Base-by-base conservation (phyloP, 2,797 vertebrate genomes). In the Sphenopsis melanotis region DNA sequence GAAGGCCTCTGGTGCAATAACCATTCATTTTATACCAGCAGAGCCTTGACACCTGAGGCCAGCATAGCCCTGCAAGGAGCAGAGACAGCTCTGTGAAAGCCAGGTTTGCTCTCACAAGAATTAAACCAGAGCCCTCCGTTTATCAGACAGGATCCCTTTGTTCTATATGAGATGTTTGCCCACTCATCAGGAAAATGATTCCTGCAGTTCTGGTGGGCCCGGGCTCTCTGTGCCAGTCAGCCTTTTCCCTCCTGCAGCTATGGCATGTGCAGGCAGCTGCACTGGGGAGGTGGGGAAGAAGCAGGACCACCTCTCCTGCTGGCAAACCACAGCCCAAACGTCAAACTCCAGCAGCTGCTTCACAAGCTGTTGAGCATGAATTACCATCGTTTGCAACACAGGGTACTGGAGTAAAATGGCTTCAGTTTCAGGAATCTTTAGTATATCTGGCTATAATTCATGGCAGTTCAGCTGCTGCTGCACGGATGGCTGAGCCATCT, bases 1-100 rank as follows among this genome's bases (percentile, higher is more conserved):
- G 90, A 91, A 80, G 82, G 85, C 30, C 72, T 69, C 87, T 86
- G 30, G 36, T 92, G 64, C 75, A 91, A 78, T 87, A 92, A 82
- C 66, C n/a, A 34, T 74, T 87, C 57, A 41, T 94, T 94, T 91
- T 34, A 78, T 37, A 80, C 53, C 46, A 44, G 57, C 16, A 86
- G 39, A 88, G 26, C 65, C 53, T 2, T 75, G 85, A 79, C 90
- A 93, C 65, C 57, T 52, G 65, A 79, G 63, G 74, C 61, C 52
- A 85, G 8, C 0, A 1, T 0, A 9, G 55, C 41, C 44, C 52
- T 60, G 69, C 1, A 0, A 82, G 70, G 55, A 72, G 56, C 57
- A 75, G 71, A 53, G 30, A 52, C 39, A 50, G 69, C 32, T 55
- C 53, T 57, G n/a, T 2, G 3, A 32, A 89, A 81, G 36, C 14